phyloP scores from a whole-genome alignment of 2,113 vertebrate species.

The Taurulus bubalis region DNA sequence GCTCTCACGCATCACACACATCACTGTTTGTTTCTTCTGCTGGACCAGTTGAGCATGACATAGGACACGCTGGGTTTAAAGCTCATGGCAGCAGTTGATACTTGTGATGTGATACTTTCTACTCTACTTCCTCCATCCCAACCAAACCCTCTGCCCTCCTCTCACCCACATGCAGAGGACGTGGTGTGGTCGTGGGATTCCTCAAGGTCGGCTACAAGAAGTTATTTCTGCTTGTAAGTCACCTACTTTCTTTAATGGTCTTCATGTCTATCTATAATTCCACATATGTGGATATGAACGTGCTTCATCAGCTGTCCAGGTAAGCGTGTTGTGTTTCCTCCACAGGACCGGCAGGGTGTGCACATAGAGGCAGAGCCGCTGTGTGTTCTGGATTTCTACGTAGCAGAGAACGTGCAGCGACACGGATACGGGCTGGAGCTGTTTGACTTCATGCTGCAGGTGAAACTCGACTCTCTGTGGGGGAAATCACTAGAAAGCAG shows the following conservation, averaged over 20 bases:
- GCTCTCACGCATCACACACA: background rate
- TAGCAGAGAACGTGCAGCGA: constrained; percentile 88
- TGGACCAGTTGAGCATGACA: background rate
- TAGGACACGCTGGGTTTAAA: background rate
- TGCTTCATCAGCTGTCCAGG: background rate
- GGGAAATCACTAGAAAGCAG: background rate
- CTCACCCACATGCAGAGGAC: constrained; percentile 74
- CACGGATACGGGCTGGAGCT: constrained; percentile 90
- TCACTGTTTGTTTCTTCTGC: constrained; percentile 1
- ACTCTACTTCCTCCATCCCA: background rate
- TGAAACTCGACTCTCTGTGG: constrained; percentile 57
- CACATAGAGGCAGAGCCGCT: constrained; percentile 92
- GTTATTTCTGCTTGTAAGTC: constrained; percentile 91
- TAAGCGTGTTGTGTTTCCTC: constrained; percentile 30
- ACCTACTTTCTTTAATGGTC: background rate
- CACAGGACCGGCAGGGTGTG: constrained; percentile 86
- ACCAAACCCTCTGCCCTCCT: background rate
- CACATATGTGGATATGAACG: background rate
- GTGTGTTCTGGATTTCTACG: constrained; percentile 91
- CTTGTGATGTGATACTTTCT: background rate
- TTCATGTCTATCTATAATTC: background rate
- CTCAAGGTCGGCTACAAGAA: constrained; percentile 94
- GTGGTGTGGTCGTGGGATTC: constrained; percentile 87
- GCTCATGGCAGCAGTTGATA: constrained; percentile 14
- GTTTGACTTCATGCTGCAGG: constrained; percentile 91